phyloP scores from a whole-genome alignment of 2,113 vertebrate genomes.

The Scomber colias region DNA sequence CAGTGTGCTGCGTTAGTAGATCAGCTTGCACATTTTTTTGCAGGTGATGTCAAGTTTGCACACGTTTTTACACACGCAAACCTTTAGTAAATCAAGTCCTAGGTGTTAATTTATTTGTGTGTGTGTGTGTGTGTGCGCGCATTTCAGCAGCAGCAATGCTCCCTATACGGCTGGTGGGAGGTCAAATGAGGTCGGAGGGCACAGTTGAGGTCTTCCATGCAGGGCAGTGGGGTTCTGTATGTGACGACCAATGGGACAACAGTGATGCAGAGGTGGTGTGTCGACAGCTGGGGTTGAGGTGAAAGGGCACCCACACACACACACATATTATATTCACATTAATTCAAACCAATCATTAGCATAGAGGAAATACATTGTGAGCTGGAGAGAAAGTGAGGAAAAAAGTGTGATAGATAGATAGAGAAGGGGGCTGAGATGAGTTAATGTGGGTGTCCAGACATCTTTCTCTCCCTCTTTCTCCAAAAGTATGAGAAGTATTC shows the following conservation, averaged over 20 bases:
- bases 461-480: slow-evolving; percentile 66
- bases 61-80: too few relatives aligned
- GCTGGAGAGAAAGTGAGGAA: not conserved
- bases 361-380: too few relatives aligned
- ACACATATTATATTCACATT: slow-evolving; percentile 6
- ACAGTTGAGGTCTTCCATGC: slow-evolving; percentile 93
- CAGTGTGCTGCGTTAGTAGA: too few relatives aligned
- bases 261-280: slow-evolving; percentile 97
- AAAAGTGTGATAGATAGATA: slow-evolving; percentile 19
- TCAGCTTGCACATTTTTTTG: too few relatives aligned
- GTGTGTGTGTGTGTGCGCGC: not conserved
- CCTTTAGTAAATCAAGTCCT: too few relatives aligned
- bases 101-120: not conserved
- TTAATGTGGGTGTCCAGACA: slow-evolving; percentile 54
- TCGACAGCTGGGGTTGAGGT: slow-evolving; percentile 96
- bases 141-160: slow-evolving; percentile 79
- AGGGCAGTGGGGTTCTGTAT: slow-evolving; percentile 96
- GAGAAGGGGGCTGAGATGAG: slow-evolving; percentile 12
- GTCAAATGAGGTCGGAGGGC: slow-evolving; percentile 85
- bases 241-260: slow-evolving; percentile 98
- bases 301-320: slow-evolving; percentile 41
- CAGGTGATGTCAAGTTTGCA: too few relatives aligned
- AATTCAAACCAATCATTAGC: not conserved
- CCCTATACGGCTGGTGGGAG: slow-evolving; percentile 88
- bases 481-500: slow-evolving; percentile 84